These are phyloP conservation scores for Eupithecia abbreviata DNA, from an alignment of 2,888 invertebrate species.

Conservation along the genomic window DNA sequence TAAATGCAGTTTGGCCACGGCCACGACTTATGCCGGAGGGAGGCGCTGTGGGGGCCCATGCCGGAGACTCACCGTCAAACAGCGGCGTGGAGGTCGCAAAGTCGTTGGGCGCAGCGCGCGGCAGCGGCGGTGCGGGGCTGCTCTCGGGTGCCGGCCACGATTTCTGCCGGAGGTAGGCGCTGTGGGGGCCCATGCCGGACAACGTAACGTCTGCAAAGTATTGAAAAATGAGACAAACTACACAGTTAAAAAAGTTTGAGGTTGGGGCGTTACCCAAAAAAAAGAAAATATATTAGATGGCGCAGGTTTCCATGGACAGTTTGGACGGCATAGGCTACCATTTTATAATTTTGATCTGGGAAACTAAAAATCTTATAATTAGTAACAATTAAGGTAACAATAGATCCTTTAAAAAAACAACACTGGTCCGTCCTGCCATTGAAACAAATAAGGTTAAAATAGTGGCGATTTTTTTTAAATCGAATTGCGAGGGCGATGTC, in stretches of 20 bases:
- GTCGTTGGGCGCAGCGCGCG: slow-evolving; percentile 45
- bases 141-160: slow-evolving; percentile 69
- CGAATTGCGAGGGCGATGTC: too few species aligned
- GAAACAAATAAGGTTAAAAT: too few species aligned
- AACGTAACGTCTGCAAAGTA: slow-evolving; percentile 23
- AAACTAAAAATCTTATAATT: too few species aligned
- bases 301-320: neutral
- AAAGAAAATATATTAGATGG: neutral
- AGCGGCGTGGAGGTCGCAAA: slow-evolving; percentile 46
- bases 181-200: slow-evolving; percentile 60
- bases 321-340: neutral
- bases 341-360: too few species aligned
- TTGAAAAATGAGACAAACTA: neutral
- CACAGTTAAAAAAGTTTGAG: neutral
- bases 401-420: too few species aligned
- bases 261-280: neutral
- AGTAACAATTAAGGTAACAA: too few species aligned
- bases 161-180: slow-evolving; percentile 66
- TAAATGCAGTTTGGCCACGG: too few species aligned
- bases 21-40: too few species aligned
- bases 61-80: slow-evolving; percentile 44
- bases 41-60: too few species aligned
- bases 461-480: too few species aligned
- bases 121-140: slow-evolving; percentile 57
- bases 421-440: too few species aligned